These are phyloP conservation scores for Ctenicera cuprea DNA, from an alignment of 2,888 invertebrate species.

Conservation along the genomic window DNA sequence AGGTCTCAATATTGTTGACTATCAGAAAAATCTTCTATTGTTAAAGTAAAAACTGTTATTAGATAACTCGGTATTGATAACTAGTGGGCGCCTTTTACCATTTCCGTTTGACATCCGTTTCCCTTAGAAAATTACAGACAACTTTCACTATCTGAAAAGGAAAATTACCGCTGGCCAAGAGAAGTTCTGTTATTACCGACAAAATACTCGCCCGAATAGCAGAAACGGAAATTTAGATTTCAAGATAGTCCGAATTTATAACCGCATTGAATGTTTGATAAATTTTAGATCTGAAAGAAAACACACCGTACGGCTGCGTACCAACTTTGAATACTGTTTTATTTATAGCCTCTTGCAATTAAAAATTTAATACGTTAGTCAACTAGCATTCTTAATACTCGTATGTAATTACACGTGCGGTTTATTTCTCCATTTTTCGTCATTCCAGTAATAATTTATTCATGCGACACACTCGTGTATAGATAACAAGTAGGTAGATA, in stretches of 20 bases:
- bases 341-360: slow-evolving; percentile 3
- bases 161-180: background rate
- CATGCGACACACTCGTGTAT: background rate
- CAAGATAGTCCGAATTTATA: too few species aligned
- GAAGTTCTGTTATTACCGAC: background rate
- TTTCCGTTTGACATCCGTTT: background rate
- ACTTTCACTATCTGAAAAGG: slow-evolving; percentile 6
- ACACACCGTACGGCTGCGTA: too few species aligned
- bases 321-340: background rate
- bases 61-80: too few species aligned
- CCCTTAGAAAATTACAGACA: background rate
- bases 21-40: too few species aligned
- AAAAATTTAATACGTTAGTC: slow-evolving; percentile 9
- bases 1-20: too few species aligned
- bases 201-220: too few species aligned
- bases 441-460: background rate
- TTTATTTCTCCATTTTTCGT: background rate
- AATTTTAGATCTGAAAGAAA: too few species aligned
- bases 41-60: too few species aligned
- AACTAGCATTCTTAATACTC: background rate
- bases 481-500: background rate
- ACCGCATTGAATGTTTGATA: too few species aligned
- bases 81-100: too few species aligned
- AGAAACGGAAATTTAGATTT: too few species aligned
- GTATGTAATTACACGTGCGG: slow-evolving; percentile 11